Evolutionary conservation across 2,888 invertebrate species (phyloP).

Genomic region (Eudasyphora cyanicolor): DNA sequence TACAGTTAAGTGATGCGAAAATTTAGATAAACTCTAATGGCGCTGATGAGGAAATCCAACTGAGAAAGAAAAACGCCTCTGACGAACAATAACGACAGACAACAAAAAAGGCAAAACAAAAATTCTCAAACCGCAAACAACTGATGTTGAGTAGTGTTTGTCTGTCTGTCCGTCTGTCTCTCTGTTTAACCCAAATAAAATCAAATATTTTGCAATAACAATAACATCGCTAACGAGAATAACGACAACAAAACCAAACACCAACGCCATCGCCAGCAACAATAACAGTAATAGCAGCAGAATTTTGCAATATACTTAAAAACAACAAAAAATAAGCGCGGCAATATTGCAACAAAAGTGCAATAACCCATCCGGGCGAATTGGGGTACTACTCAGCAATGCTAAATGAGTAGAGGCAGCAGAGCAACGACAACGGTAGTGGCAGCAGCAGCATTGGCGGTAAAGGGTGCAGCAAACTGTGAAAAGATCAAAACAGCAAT

Average conservation of each 20-base stretch:
- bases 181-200: constrained; percentile 31
- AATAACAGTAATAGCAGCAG: neutral
- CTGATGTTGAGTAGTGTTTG: neutral
- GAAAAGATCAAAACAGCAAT: neutral
- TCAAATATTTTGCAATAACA: constrained; percentile 5
- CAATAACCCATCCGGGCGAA: constrained; percentile 55
- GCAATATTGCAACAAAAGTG: constrained; percentile 45
- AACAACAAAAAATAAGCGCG: neutral
- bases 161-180: neutral
- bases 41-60: neutral
- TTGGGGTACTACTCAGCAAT: neutral
- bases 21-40: neutral
- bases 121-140: neutral
- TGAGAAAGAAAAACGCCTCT: neutral
- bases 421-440: neutral
- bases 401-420: neutral
- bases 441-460: neutral
- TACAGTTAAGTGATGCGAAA: constrained; percentile 10
- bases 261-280: neutral
- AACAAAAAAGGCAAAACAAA: neutral
- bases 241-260: neutral
- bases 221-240: neutral
- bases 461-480: neutral
- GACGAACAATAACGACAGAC: neutral
- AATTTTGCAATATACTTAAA: neutral